Evolutionary conservation across 2,888 invertebrate species (phyloP), one percentile per base, ranked within the genome.

Genomic region (Leptarthrus brevirostris): DNA sequence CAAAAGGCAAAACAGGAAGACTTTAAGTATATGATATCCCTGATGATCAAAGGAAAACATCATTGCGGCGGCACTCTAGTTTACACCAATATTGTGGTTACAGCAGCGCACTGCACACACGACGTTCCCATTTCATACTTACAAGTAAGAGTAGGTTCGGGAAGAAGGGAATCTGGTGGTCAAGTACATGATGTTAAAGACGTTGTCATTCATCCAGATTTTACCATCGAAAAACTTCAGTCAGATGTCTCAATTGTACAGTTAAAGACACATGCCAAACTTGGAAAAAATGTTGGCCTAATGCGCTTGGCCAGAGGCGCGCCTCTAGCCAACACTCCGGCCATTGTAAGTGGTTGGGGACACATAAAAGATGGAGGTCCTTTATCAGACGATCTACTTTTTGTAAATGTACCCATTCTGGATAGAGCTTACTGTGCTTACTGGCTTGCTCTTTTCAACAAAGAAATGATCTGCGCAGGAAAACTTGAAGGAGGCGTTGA

Each of bases 391-490:
- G 44, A 54, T 12, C 26, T 72, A n/a, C 18, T 54, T 14, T 44
- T 44, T 44, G 44, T 40, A n/a, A 47, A 40, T 5, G 44, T 56
- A 2, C 47, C 49, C 6, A 26, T 74, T 24, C 14, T 71, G 1
- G 8, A 36, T 10, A 71, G 22, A 16, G 30, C 8, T 20, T 30
- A 24, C 0, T 89, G 89, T 26, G 10, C 10, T 4, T 10, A 72
- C 40, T 10, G n/a, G 3, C 10, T 64, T 1, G 22, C 1, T 16
- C 2, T 18, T 16, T 87, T 84, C 49, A 86, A 87, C 0, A 75
- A 83, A 0, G 81, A 80, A 0, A 87, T 89, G 86, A 78, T 88
- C 0, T 89, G 89, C 77, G 89, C 89, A 49, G 88, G 88, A 1
- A 78, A 79, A 0, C 79, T 82, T 0, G 79, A 82, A 54, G 88